Percentiles rank a stretch among this genome's conserved stretches.
These are phyloP conservation scores for Lycocerus yunnanus DNA, from an alignment of 2,888 invertebrate genomes.

Conservation along the genomic window DNA sequence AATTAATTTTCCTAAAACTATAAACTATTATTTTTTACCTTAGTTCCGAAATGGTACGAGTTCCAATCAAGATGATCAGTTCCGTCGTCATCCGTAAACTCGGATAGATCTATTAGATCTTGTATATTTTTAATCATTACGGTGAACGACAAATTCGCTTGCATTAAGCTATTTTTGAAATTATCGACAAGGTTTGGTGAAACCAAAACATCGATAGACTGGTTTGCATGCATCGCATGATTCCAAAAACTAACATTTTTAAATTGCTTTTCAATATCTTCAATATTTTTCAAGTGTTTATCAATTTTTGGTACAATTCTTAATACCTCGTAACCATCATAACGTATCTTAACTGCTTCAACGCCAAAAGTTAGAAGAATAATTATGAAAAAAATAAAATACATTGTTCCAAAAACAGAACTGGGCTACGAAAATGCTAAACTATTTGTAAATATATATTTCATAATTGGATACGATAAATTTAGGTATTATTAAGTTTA, in stretches of 20 bases:
- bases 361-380: background rate
- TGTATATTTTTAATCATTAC: conserved; percentile 58
- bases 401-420: background rate
- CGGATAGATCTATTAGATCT: too few species aligned
- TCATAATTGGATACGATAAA: too few species aligned
- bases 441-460: too few species aligned
- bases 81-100: too few species aligned
- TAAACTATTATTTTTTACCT: too few species aligned
- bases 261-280: conserved; percentile 46
- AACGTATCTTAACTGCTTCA: background rate
- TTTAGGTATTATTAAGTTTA: too few species aligned
- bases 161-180: conserved; percentile 54
- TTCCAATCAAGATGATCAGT: too few species aligned
- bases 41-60: too few species aligned
- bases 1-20: too few species aligned
- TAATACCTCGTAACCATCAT: conserved; percentile 36
- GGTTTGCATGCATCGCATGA: conserved; percentile 51
- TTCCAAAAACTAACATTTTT: conserved; percentile 60
- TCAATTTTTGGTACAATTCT: conserved; percentile 37
- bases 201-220: conserved; percentile 63
- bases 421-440: too few species aligned
- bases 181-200: conserved; percentile 57
- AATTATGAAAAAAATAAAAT: background rate
- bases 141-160: background rate
- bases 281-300: conserved; percentile 52